Conservation (phyloP, 2,888 invertebrate genomes). For the Drosophila barbarae region DNA sequence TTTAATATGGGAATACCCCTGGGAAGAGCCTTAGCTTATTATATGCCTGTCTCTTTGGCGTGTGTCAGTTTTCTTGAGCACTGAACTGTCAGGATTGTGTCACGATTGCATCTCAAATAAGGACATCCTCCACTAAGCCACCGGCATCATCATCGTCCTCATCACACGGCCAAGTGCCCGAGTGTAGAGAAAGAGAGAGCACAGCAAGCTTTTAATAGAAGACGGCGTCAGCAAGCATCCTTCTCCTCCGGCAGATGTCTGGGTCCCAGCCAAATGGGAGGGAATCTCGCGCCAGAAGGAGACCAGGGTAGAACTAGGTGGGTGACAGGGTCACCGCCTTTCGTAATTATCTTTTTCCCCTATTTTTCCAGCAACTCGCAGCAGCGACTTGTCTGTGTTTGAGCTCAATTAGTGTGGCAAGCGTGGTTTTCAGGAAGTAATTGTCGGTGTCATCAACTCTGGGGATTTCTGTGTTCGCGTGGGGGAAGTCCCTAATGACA, state of each 20-base stretch:
- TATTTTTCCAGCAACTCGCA: slow-evolving; percentile 12
- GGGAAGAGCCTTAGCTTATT: slow-evolving; percentile 1
- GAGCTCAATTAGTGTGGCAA: slow-evolving; percentile 41
- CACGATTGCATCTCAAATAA: slow-evolving; percentile 20
- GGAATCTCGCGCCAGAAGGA: background rate
- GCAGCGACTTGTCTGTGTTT: slow-evolving; percentile 32
- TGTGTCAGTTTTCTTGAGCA: slow-evolving; percentile 5
- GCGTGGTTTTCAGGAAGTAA: slow-evolving; percentile 41
- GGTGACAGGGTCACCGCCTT: slow-evolving; percentile 49
- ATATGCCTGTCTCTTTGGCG: background rate
- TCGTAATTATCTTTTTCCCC: slow-evolving; percentile 60
- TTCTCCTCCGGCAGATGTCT: slow-evolving; percentile 22
- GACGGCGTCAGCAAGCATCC: slow-evolving; percentile 55
- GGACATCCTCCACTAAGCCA: slow-evolving; percentile 10
- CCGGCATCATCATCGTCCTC: slow-evolving; percentile 9
- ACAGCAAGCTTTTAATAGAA: slow-evolving; percentile 55
- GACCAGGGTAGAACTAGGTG: slow-evolving; percentile 1
- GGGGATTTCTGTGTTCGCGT: slow-evolving; percentile 2
- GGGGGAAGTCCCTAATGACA: slow-evolving; percentile 32
- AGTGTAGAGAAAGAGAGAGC: slow-evolving; percentile 21
- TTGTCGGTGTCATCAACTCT: slow-evolving; percentile 36
- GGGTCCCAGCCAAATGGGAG: slow-evolving; percentile 6
- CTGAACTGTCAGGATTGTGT: slow-evolving; percentile 12
- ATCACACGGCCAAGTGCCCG: slow-evolving; percentile 15
- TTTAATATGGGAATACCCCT: background rate